These are phyloP conservation scores for Mimas tiliae DNA, from an alignment of 2,888 invertebrate species.

Conservation along the genomic window DNA sequence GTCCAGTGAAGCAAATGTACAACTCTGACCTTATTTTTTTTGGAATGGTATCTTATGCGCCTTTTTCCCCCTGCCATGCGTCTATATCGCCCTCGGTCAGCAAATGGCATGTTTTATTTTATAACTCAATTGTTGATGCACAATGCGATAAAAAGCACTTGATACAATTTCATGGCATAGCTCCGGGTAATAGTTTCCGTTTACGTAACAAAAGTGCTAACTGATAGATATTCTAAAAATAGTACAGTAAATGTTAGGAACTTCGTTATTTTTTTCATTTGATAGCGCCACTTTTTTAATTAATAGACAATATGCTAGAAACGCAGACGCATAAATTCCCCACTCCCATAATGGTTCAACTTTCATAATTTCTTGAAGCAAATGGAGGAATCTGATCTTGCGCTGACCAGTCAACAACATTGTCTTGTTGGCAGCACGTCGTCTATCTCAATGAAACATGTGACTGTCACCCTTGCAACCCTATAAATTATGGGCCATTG, in stretches of 20 bases:
- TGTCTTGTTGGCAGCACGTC: not conserved
- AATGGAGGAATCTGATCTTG: not conserved
- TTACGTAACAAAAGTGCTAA: not conserved
- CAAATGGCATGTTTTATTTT: not conserved
- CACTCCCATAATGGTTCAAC: not conserved
- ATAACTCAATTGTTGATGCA: slow-evolving; percentile 14
- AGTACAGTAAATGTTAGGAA: too few relatives aligned
- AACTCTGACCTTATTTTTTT: too few relatives aligned
- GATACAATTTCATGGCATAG: too few relatives aligned
- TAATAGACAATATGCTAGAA: not conserved
- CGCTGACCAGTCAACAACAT: not conserved
- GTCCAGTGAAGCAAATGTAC: too few relatives aligned
- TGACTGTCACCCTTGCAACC: slow-evolving; percentile 11
- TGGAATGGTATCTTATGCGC: not conserved
- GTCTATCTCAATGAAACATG: not conserved
- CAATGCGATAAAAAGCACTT: slow-evolving; percentile 4
- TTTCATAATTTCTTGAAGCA: not conserved
- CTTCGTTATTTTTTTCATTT: too few relatives aligned
- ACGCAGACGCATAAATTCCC: too few relatives aligned
- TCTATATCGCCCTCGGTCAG: slow-evolving; percentile 8
- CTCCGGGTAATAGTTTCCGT: not conserved
- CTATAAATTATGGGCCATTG: not conserved
- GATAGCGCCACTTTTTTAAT: too few relatives aligned
- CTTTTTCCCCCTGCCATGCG: not conserved
- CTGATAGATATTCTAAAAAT: not conserved